phyloP scores from a whole-genome alignment of 2,888 invertebrate species.

The Elysia crispata region DNA sequence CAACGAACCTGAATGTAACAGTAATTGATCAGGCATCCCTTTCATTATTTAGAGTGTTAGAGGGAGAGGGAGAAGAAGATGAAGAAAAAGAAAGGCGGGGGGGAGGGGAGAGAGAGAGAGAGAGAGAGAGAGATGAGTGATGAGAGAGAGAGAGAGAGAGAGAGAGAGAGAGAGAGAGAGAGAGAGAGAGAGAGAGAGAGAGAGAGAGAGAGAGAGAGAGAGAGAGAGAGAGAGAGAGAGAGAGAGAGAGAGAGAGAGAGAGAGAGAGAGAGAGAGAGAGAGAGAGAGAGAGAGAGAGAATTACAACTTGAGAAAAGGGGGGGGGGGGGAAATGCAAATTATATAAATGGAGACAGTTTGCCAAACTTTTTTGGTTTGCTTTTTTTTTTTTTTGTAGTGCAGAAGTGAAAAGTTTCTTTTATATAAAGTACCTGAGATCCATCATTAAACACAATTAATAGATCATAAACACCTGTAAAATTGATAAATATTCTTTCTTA shows the following conservation, averaged over 20 bases:
- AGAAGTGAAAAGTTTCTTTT: background rate
- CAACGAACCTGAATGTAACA: no score
- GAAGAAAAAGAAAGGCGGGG: background rate
- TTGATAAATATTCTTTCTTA: background rate
- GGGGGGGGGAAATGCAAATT: background rate
- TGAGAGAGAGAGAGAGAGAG: background rate
- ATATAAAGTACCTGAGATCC: background rate
- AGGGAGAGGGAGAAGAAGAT: no score
- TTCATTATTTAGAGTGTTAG: background rate
- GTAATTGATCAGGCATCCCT: no score
- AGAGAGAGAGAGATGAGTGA: slow-evolving; percentile 16
- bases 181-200: background rate
- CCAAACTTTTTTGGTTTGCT: no score
- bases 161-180: background rate
- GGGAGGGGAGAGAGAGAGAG: slow-evolving; percentile 24
- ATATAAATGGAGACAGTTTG: no score
- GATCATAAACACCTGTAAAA: background rate
- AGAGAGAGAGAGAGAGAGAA: background rate
- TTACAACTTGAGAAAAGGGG: background rate
- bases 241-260: background rate
- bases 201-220: no score
- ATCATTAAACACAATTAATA: background rate
- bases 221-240: background rate
- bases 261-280: slow-evolving; percentile 9
- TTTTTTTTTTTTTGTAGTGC: background rate